Base-by-base conservation (phyloP, 2,113 vertebrate species). In the Laticauda colubrina region DNA sequence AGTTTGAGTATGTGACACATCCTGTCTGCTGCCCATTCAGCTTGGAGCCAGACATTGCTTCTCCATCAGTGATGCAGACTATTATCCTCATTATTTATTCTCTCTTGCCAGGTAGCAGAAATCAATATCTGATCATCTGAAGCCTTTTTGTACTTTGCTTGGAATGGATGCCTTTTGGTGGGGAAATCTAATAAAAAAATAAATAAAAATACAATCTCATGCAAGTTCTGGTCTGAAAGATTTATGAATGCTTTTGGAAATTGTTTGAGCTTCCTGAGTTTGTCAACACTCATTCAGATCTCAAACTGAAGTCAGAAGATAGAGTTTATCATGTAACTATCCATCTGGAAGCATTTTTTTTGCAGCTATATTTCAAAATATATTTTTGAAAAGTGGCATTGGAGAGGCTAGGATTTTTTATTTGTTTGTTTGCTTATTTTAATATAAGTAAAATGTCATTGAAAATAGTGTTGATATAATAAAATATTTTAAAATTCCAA, bases 121-220 rank as follows among this genome's bases (percentile, higher is more conserved):
- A 91, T 91, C 56, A 91, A 91, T 91, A 91, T 91, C 85, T 91
- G 85, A 91, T 56, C 57, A 87, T 87, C 45, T 51, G 86, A 86
- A 87, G 56, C 29, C 56, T 43, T 23, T 87, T 51, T 91, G 56
- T 87, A 18, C 26, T 61, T 87, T 91, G 85, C 56, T 81, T 53
- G 39, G 34, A 11, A 85, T 14, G 61, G 61, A 85, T 55, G 43
- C 26, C 89, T 54, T 90, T 90, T 81, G 26, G 45, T 55, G 51
- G 89, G 48, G 9, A 90, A 75, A 90, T 55, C 89, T 34, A 75
- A 69, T 90, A 90, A 53, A 29, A 90, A 75, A 90, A 90, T 34
- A 34, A 75, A 90, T 53, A 90, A 90, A 29, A 51, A 75, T 53
- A 54, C 48, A 29, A 34, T 69, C 18, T 90, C 61, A 75, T 14